Evolutionary conservation across 2,888 invertebrate genomes (phyloP).

Genomic region (Brenthis ino): DNA sequence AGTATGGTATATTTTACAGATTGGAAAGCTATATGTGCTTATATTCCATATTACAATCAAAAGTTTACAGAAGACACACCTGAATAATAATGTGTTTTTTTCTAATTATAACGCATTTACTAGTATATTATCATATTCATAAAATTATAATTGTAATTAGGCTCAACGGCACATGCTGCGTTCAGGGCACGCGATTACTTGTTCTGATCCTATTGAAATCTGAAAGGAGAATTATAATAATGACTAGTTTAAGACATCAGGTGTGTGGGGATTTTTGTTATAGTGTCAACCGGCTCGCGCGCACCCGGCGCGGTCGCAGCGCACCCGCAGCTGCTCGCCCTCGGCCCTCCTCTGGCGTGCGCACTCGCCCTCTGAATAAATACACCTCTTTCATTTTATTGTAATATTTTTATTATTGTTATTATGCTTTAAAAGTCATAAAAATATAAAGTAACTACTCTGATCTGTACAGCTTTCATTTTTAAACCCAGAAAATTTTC

Average conservation of each 20-base stretch:
- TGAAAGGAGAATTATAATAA: conserved; percentile 53
- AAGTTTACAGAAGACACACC: conserved; percentile 74
- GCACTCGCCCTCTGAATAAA: conserved; percentile 69
- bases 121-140: conserved; percentile 22
- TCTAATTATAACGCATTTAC: background rate
- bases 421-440: conserved; percentile 17
- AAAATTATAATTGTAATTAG: conserved; percentile 23
- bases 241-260: conserved; percentile 73
- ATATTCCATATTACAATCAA: conserved; percentile 88
- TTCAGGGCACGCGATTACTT: conserved; percentile 31
- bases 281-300: conserved; percentile 70
- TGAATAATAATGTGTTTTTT: conserved; percentile 9
- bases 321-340: conserved; percentile 72
- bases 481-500: background rate
- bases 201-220: conserved; percentile 32
- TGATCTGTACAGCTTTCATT: background rate
- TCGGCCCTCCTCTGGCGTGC: conserved; percentile 52
- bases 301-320: conserved; percentile 67
- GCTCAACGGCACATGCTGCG: conserved; percentile 24
- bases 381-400: conserved; percentile 59
- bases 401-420: conserved; percentile 50
- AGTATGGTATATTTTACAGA: conserved; percentile 86
- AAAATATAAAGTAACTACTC: conserved; percentile 5
- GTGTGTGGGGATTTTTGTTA: conserved; percentile 75
- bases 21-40: conserved; percentile 86